phyloP scores from a whole-genome alignment of 1,140 invertebrate species.

The Drosophila murphyi region DNA sequence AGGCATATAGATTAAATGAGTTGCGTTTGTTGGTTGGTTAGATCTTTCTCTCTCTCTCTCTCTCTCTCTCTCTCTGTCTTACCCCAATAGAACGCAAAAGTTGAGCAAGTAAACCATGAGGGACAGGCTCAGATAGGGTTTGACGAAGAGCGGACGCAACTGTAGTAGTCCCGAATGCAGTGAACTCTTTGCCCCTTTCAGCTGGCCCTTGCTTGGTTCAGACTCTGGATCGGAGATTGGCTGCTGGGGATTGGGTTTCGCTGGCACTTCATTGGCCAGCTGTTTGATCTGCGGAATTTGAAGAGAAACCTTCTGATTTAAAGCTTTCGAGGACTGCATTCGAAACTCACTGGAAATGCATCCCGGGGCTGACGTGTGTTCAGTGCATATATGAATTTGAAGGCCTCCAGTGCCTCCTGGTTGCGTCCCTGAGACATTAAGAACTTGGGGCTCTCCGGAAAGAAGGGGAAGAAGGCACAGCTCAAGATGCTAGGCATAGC shows the following conservation, averaged over 20 bases:
- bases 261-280: slow-evolving; percentile 61
- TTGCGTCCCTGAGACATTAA: slow-evolving; percentile 90
- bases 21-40: neutral
- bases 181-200: slow-evolving; percentile 22
- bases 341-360: slow-evolving; percentile 87
- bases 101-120: slow-evolving; percentile 72
- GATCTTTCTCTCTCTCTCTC: slow-evolving; percentile 22
- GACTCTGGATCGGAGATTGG: neutral
- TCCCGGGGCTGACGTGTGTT: slow-evolving; percentile 87
- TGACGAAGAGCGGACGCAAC: slow-evolving; percentile 64
- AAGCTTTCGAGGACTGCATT: no score
- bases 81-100: slow-evolving; percentile 74
- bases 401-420: slow-evolving; percentile 86
- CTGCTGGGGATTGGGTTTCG: slow-evolving; percentile 13
- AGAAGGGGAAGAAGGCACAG: slow-evolving; percentile 87
- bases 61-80: no score
- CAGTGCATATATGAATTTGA: slow-evolving; percentile 67
- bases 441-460: slow-evolving; percentile 94
- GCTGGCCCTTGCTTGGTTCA: neutral
- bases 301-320: no score
- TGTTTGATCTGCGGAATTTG: slow-evolving; percentile 55
- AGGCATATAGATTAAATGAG: neutral
- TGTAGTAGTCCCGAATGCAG: slow-evolving; percentile 54
- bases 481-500: slow-evolving; percentile 88
- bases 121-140: slow-evolving; percentile 68